phyloP scores from a whole-genome alignment of 2,888 invertebrate species.

The Sesamia inferens region DNA sequence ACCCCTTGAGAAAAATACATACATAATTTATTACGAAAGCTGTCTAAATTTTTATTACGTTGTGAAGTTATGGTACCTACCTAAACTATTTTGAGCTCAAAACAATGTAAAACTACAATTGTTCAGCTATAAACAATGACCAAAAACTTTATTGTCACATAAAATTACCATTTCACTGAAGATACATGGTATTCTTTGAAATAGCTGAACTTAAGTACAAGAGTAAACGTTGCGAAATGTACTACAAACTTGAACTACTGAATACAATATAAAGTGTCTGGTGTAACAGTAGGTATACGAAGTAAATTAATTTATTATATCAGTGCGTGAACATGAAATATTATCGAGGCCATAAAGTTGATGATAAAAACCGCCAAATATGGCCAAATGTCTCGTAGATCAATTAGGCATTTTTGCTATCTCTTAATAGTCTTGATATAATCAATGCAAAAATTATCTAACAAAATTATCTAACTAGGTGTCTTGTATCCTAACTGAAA shows the following conservation, averaged over 20 bases:
- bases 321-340: background rate
- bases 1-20: slow-evolving; percentile 49
- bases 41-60: slow-evolving; percentile 57
- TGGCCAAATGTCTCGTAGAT: no score
- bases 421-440: background rate
- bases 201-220: slow-evolving; percentile 61
- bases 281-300: slow-evolving; percentile 3
- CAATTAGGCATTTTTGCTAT: background rate
- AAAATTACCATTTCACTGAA: slow-evolving; percentile 70
- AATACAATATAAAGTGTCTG: slow-evolving; percentile 42
- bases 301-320: slow-evolving; percentile 29
- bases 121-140: slow-evolving; percentile 66
- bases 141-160: slow-evolving; percentile 71
- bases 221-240: slow-evolving; percentile 65
- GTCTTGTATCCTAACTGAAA: no score
- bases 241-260: slow-evolving; percentile 53
- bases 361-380: background rate
- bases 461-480: background rate
- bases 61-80: slow-evolving; percentile 44
- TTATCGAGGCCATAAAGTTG: slow-evolving; percentile 11
- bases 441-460: background rate
- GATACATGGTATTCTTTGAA: slow-evolving; percentile 66
- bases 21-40: slow-evolving; percentile 56
- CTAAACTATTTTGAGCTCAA: slow-evolving; percentile 61
- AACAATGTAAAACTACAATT: slow-evolving; percentile 70